Percentiles rank a stretch among this genome's conserved stretches.
phyloP scores from a whole-genome alignment of 2,888 invertebrate species.

The Hypselothyrea guttata region DNA sequence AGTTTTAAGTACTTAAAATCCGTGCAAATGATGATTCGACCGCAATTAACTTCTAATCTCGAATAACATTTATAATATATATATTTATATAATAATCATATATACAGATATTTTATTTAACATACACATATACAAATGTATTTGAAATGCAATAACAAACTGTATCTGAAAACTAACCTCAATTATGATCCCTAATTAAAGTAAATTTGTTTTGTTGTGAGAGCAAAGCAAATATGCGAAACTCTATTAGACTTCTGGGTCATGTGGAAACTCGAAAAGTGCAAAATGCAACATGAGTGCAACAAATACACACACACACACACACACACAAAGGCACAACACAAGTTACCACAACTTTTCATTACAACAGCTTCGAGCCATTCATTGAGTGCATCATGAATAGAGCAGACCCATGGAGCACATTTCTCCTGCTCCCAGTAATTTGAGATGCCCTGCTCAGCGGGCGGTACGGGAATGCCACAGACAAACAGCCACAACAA shows the following conservation, averaged over 20 bases:
- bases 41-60: not conserved
- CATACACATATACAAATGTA: too few species aligned
- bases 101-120: too few species aligned
- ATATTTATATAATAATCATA: too few species aligned
- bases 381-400: conserved; percentile 38
- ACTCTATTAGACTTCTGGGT: not conserved
- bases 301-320: conserved; percentile 35
- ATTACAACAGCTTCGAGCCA: conserved; percentile 49
- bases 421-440: conserved; percentile 17
- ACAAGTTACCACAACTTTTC: conserved; percentile 64
- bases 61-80: not conserved
- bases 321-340: conserved; percentile 2
- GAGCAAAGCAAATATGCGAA: not conserved
- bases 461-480: conserved; percentile 14
- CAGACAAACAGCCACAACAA: conserved; percentile 28
- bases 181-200: not conserved
- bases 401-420: conserved; percentile 8
- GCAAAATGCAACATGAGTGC: conserved; percentile 35
- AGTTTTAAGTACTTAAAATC: not conserved
- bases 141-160: too few species aligned
- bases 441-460: conserved; percentile 15
- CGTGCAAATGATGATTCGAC: conserved; percentile 15
- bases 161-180: too few species aligned
- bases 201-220: not conserved
- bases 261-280: conserved; percentile 37